Evolutionary conservation across 2,888 invertebrate species (phyloP).

Genomic region (Coenonympha arcania): DNA sequence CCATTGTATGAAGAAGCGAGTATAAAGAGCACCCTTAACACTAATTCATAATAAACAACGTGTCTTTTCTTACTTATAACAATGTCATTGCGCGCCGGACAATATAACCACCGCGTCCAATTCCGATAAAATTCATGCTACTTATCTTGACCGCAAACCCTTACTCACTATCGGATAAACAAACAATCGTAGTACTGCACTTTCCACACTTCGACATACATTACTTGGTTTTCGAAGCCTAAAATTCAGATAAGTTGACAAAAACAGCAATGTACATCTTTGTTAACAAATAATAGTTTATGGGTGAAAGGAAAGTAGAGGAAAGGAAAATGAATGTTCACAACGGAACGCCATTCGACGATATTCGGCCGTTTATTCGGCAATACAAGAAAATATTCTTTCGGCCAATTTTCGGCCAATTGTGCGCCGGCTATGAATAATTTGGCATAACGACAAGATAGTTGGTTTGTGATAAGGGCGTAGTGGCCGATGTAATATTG

Average conservation of each 20-base stretch:
- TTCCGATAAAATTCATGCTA: slow-evolving; percentile 40
- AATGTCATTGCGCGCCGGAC: slow-evolving; percentile 26
- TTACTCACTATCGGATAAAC: background rate
- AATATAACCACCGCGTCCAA: slow-evolving; percentile 38
- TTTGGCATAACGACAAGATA: slow-evolving; percentile 23
- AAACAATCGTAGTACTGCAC: background rate
- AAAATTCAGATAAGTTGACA: background rate
- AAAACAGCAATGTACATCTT: background rate
- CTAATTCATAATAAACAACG: no score
- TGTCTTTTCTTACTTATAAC: background rate
- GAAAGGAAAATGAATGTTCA: slow-evolving; percentile 30
- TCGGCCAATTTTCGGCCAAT: slow-evolving; percentile 18
- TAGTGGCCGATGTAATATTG: background rate
- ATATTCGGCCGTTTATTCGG: slow-evolving; percentile 46
- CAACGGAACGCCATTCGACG: slow-evolving; percentile 40
- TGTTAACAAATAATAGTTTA: background rate
- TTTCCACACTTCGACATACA: slow-evolving; percentile 1
- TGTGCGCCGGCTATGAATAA: slow-evolving; percentile 23
- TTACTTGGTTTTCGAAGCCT: background rate
- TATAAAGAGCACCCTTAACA: no score
- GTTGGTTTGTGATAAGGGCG: slow-evolving; percentile 8
- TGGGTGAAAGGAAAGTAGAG: no score
- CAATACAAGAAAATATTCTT: slow-evolving; percentile 46
- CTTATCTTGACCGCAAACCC: slow-evolving; percentile 37
- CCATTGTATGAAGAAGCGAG: no score